These are phyloP conservation scores for Muricea muricata DNA, from an alignment of 92 coral and sea anemone genomes.

Conservation along the genomic window DNA sequence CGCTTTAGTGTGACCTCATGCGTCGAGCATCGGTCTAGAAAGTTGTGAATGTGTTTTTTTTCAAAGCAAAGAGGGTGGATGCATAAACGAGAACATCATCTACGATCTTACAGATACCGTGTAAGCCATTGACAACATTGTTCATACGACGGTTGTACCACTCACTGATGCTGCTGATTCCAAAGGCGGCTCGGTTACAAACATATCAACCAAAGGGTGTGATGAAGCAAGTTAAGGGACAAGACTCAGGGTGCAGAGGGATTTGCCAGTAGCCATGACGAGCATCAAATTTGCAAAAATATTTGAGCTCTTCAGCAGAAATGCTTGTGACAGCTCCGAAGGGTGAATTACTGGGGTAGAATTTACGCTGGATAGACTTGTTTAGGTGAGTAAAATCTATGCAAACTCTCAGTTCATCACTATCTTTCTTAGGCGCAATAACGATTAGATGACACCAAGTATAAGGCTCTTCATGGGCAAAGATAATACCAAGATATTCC, in stretches of 20 bases:
- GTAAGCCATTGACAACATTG: neutral
- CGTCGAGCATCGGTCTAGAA: neutral
- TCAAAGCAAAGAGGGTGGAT: neutral
- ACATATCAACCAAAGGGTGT: slow-evolving; percentile 39
- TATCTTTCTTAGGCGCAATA: neutral
- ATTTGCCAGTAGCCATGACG: slow-evolving; percentile 43
- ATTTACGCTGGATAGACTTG: too few species aligned
- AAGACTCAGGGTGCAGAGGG: too few species aligned
- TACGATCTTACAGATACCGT: slow-evolving; percentile 3
- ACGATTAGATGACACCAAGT: too few species aligned
- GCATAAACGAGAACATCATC: too few species aligned
- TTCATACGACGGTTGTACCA: too few species aligned
- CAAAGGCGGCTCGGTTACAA: too few species aligned
- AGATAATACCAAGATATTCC: neutral
- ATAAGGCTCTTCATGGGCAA: neutral
- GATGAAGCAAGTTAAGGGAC: slow-evolving; percentile 4
- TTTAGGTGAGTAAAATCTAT: too few species aligned
- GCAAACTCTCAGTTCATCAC: neutral
- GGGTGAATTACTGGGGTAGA: neutral
- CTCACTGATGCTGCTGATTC: too few species aligned
- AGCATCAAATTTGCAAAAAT: slow-evolving; percentile 36
- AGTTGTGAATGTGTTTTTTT: neutral
- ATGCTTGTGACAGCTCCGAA: slow-evolving; percentile 12
- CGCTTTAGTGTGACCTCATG: neutral
- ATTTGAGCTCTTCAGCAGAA: too few species aligned